phyloP scores from a whole-genome alignment of 2,888 invertebrate species.

The Athalia rosae region DNA sequence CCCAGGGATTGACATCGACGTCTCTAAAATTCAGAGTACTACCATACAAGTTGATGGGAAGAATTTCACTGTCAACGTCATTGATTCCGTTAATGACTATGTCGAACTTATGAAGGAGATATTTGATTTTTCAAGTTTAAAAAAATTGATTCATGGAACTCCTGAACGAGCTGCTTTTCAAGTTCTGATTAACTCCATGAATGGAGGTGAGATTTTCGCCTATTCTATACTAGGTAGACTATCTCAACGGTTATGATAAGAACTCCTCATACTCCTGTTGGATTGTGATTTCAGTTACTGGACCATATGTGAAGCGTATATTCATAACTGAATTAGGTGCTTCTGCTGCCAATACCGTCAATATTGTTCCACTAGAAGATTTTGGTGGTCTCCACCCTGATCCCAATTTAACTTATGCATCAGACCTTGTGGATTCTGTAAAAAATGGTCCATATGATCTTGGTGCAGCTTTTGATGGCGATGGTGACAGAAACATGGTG shows the following conservation, averaged over 20 bases:
- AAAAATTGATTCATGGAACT: slow-evolving; percentile 82
- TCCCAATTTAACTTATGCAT: slow-evolving; percentile 94
- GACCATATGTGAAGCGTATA: slow-evolving; percentile 93
- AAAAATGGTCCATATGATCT: slow-evolving; percentile 80
- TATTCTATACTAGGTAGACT: slow-evolving; percentile 9
- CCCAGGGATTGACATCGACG: slow-evolving; percentile 84
- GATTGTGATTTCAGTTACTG: slow-evolving; percentile 84
- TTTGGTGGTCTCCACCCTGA: slow-evolving; percentile 98
- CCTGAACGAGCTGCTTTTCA: slow-evolving; percentile 83
- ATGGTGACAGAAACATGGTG: slow-evolving; percentile 80
- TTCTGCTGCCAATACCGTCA: slow-evolving; percentile 81
- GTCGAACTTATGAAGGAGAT: slow-evolving; percentile 94
- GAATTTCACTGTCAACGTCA: slow-evolving; percentile 88
- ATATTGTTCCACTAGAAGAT: slow-evolving; percentile 90
- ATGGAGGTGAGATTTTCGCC: slow-evolving; percentile 82
- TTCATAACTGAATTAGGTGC: slow-evolving; percentile 92
- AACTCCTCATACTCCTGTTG: slow-evolving; percentile 30
- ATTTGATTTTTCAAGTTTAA: slow-evolving; percentile 93
- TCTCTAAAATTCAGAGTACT: slow-evolving; percentile 79
- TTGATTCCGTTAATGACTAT: slow-evolving; percentile 94
- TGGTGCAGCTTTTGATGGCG: slow-evolving; percentile 99
- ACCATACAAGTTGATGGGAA: slow-evolving; percentile 80
- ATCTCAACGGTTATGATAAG: neutral
- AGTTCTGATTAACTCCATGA: slow-evolving; percentile 94
- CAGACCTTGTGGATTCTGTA: slow-evolving; percentile 81